Evolutionary conservation across 1,140 invertebrate species (phyloP).

Genomic region (Calliopsis andreniformis): DNA sequence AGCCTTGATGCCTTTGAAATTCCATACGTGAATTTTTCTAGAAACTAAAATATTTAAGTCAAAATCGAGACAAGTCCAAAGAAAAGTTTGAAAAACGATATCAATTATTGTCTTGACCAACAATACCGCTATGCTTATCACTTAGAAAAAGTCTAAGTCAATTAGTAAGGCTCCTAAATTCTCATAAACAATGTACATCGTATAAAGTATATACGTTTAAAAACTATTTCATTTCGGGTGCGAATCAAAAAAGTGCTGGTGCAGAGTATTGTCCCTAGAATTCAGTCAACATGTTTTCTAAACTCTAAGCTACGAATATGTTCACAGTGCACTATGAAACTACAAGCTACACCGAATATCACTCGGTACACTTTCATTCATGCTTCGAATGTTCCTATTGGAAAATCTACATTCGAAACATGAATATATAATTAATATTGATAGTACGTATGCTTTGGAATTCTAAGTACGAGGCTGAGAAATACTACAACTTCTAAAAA

Average conservation of each 20-base stretch:
- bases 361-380: not conserved
- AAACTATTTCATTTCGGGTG: constrained; percentile 72
- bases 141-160: constrained; percentile 71
- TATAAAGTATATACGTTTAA: constrained; percentile 73
- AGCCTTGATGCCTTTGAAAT: not conserved
- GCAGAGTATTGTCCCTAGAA: constrained; percentile 78
- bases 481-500: not conserved
- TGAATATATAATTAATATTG: not conserved
- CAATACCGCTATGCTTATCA: constrained; percentile 70
- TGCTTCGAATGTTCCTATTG: not conserved
- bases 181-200: constrained; percentile 65
- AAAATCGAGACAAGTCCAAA: too few relatives aligned
- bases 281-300: constrained; percentile 76
- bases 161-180: constrained; percentile 71
- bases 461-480: constrained; percentile 6
- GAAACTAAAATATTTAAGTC: not conserved
- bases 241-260: constrained; percentile 77
- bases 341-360: constrained; percentile 38
- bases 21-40: not conserved
- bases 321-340: constrained; percentile 47
- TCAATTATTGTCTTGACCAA: constrained; percentile 59
- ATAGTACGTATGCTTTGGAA: constrained; percentile 8
- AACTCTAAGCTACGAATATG: constrained; percentile 39
- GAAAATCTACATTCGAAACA: not conserved
- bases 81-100: too few relatives aligned